These are phyloP conservation scores for Molorchus minor DNA, from an alignment of 2,888 invertebrate genomes.

Conservation along the genomic window DNA sequence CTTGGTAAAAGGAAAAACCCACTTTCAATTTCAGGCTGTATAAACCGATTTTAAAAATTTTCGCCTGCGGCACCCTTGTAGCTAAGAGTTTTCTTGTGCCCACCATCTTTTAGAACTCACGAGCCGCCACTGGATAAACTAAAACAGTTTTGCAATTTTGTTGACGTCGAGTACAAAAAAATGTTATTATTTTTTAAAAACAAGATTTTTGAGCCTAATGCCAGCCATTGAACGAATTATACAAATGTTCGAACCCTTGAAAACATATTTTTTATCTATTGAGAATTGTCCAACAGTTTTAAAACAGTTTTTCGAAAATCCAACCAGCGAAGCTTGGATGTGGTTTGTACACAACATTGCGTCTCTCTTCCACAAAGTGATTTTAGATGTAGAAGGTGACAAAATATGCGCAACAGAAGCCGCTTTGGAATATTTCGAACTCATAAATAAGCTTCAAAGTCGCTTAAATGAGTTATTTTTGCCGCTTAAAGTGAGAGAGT, in stretches of 20 bases:
- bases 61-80: too few relatives aligned
- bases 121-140: neutral
- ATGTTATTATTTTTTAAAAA: neutral
- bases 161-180: neutral
- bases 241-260: neutral
- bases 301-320: slow-evolving; percentile 23
- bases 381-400: slow-evolving; percentile 22
- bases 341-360: slow-evolving; percentile 25
- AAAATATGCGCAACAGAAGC: too few relatives aligned
- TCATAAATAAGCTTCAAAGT: slow-evolving; percentile 8
- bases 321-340: slow-evolving; percentile 20
- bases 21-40: too few relatives aligned
- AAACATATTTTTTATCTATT: slow-evolving; percentile 22
- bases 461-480: slow-evolving; percentile 21
- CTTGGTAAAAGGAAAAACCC: too few relatives aligned
- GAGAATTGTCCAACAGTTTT: slow-evolving; percentile 27
- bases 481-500: slow-evolving; percentile 22
- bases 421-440: slow-evolving; percentile 7
- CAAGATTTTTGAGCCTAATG: neutral
- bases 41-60: too few relatives aligned
- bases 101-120: too few relatives aligned
- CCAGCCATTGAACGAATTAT: slow-evolving; percentile 5
- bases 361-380: slow-evolving; percentile 18
- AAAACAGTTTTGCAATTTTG: slow-evolving; percentile 5
- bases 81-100: too few relatives aligned